Evolutionary conservation across 2,113 vertebrate species (phyloP).

Genomic region (Geococcyx californianus): DNA sequence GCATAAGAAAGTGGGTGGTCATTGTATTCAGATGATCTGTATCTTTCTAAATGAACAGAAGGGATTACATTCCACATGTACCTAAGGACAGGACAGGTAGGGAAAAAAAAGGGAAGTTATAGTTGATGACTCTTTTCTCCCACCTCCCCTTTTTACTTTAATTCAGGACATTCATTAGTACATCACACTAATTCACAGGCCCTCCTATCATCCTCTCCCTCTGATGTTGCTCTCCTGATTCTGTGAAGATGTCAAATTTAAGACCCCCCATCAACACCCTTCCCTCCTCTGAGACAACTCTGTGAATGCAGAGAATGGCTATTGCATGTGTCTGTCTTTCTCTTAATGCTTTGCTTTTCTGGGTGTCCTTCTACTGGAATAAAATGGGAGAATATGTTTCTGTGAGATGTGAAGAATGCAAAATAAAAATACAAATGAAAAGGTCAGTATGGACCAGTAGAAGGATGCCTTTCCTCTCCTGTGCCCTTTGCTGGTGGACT

Average conservation of each 20-base stretch:
- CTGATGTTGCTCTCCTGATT: background rate
- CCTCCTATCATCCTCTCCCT: background rate
- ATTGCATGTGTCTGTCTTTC: background rate
- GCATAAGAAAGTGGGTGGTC: slow-evolving; percentile 23
- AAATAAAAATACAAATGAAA: background rate
- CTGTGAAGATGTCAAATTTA: background rate
- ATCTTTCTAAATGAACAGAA: background rate
- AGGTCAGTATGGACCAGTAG: background rate
- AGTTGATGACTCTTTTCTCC: background rate
- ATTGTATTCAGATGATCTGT: background rate
- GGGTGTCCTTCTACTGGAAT: background rate
- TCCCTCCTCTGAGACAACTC: background rate
- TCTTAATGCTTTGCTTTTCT: background rate
- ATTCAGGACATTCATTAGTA: background rate
- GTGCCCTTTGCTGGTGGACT: background rate
- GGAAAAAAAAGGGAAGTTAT: background rate
- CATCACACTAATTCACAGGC: background rate
- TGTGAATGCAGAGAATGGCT: background rate
- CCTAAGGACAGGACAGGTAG: background rate
- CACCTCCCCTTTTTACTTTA: background rate
- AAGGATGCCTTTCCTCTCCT: background rate
- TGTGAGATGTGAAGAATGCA: background rate
- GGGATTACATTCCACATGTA: background rate
- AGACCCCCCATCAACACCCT: background rate
- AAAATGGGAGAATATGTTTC: background rate